Conservation (phyloP, 2,888 invertebrate genomes). For the Drymonia ruficornis region DNA sequence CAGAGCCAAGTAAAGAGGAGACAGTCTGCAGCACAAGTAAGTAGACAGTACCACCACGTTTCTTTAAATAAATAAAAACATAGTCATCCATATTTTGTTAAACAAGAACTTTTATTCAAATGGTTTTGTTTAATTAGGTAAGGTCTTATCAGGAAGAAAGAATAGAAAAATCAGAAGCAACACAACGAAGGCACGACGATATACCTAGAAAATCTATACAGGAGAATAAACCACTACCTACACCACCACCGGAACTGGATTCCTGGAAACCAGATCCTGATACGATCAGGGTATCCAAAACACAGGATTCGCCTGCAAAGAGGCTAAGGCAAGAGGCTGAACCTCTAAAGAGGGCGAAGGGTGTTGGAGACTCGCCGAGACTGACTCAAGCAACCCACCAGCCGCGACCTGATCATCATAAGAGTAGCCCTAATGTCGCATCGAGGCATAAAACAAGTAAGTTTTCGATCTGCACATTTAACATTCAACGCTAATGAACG, state of each 20-base stretch:
- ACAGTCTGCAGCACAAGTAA: slow-evolving; percentile 74
- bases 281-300: slow-evolving; percentile 68
- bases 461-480: slow-evolving; percentile 8
- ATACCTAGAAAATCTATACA: slow-evolving; percentile 51
- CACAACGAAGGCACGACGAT: slow-evolving; percentile 59
- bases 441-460: slow-evolving; percentile 74
- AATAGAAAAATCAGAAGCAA: slow-evolving; percentile 53
- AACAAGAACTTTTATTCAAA: neutral
- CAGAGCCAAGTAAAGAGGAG: slow-evolving; percentile 66
- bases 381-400: slow-evolving; percentile 65
- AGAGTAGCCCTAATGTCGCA: slow-evolving; percentile 87
- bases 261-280: slow-evolving; percentile 75
- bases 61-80: too few relatives aligned
- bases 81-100: too few relatives aligned
- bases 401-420: slow-evolving; percentile 81
- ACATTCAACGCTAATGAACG: too few relatives aligned
- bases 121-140: slow-evolving; percentile 47
- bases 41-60: slow-evolving; percentile 15
- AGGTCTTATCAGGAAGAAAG: slow-evolving; percentile 69
- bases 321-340: slow-evolving; percentile 77
- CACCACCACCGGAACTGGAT: slow-evolving; percentile 44
- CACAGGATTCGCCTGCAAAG: slow-evolving; percentile 75
- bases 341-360: slow-evolving; percentile 74
- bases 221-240: slow-evolving; percentile 29
- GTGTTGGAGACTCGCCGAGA: slow-evolving; percentile 69